Base-by-base conservation (phyloP, 2,797 vertebrate genomes). In the Apogon hyalosoma region DNA sequence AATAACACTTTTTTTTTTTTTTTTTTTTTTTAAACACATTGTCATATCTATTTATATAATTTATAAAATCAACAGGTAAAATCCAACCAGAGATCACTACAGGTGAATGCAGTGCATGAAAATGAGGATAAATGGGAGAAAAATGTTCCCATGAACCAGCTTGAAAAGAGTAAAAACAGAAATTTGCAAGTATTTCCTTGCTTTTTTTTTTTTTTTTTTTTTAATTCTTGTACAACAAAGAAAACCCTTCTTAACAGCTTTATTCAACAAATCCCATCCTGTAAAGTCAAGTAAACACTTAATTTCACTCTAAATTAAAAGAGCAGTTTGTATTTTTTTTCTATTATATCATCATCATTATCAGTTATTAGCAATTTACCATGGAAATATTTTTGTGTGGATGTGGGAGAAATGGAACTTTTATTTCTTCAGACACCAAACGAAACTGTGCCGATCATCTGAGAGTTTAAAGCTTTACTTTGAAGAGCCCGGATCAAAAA, bases 61-160 rank as follows among this genome's bases (percentile, higher is more conserved):
- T 11, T 28, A 11, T n/a, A n/a, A 42, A 43, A 68, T 59, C 56
- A 77, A 54, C 48, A 71, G 62, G 77, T 73, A 24, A 12, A 12
- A 57, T 28, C 24, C 38, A 79, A 84, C 46, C 6, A 38, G 62
- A 24, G 51, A 38, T 8, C 12, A 52, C 45, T 69, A 3, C 18
- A 41, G 15, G 24, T 63, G 1, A 46, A 71, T 11, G 24, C 14
- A 11, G 15, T 24, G 43, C 13, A 55, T 24, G 24, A 42, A 51
- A n/a, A 33, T 40, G 15, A 45, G 24, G 18, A 18, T 15, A n/a
- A 53, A 40, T 0, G 7, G 21, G 6, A 15, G 18, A 51, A 14
- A 56, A 18, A 3, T n/a, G 18, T 40, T 11, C 2, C 19, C 19
- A 3, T 10, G 14, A 9, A 21, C 11, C 13, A 40, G 38, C 2